Base-by-base conservation (phyloP, 2,888 invertebrate genomes). In the Augochlorella aurata region DNA sequence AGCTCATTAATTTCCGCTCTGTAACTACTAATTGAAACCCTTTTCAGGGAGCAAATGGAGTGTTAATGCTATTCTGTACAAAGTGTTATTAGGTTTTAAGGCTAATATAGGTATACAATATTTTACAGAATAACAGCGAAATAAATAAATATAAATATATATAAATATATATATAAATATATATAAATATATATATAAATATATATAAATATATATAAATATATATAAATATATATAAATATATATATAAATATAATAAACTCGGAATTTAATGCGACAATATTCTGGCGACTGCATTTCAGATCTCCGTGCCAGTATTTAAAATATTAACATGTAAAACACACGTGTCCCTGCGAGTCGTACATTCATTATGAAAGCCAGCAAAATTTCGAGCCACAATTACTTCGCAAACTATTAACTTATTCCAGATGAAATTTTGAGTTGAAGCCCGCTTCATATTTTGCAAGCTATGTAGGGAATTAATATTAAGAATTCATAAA, bases 1-100 rank as follows among this genome's bases (percentile, higher is more conserved):
- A 72, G 79, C 82, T 83, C 82, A 84, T 84, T 84, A 84, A 84
- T 84, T 82, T 79, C 74, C 82, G 74, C 77, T 79, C 71, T 24
- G 79, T 65, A 83, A 79, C 72, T 71, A 50, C 79, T 74, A 69
- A 70, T 80, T 84, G 77, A 76, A 75, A 79, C 76, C 71, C 77
- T 81, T 81, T 82, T 74, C 67, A 74, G 54, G 18, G 66, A 61
- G 73, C 70, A 74, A 77, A 77, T 71, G 81, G 75, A 47, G 77
- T 75, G 75, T 73, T 83, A 82, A 83, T 83, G 77, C 66, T 78
- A 82, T 79, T 73, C 82, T 38, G 61, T 61, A 52, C 70, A 74
- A 70, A 73, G 74, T 79, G 79, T 79, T 81, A 79, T 74, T 74
- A 81, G 81, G 38, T 74, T 81, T 71, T 61, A 52, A 29, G 75